Evolutionary conservation across 2,888 invertebrate genomes (phyloP), one percentile per base, ranked within the genome.

Genomic region (Eudemis profundana): DNA sequence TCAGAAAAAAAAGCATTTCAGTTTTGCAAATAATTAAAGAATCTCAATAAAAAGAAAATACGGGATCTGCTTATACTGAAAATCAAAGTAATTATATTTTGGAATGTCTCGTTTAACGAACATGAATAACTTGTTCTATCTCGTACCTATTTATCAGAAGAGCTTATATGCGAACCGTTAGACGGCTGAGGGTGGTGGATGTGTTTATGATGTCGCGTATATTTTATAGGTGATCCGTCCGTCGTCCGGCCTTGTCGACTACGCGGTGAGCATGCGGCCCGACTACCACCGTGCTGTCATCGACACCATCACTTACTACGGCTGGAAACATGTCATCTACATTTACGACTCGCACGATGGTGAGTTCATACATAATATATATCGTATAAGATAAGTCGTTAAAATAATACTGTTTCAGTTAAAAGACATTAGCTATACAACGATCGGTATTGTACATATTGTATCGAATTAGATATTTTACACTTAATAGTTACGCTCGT

Each of bases 221-320:
- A 49, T 69, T 73, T 70, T 60, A 15, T 85, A 96, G 96, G 97
- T 97, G 51, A 93, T 96, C 68, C 96, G 96, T 10, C 97, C 97
- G 29, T 97, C 97, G 17, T 97, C 97, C 1, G 97, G 97, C n/a
- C 94, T 96, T 75, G 93, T 97, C 78, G 97, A 97, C 91, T 97
- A 96, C 83, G 98, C 97, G 59, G 96, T 98, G 78, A 97, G 97
- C 85, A 96, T 99, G 96, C 94, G 98, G 69, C 99, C 99, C 44
- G 97, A 98, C 89, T 98, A 98, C 89, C 97, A 98, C 87, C 96
- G 96, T 79, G 98, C 99, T 66, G 96, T 99, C 82, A 96, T 98
- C 74, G 98, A 98, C 90, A 96, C 98, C 67, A 97, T 99, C 78
- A 94, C 96, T 70, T 96, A 97, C 88, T 99, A 99, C 87, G 96